These are phyloP conservation scores for Oryzias melastigma DNA, from an alignment of 2,113 vertebrate species.

Conservation along the genomic window DNA sequence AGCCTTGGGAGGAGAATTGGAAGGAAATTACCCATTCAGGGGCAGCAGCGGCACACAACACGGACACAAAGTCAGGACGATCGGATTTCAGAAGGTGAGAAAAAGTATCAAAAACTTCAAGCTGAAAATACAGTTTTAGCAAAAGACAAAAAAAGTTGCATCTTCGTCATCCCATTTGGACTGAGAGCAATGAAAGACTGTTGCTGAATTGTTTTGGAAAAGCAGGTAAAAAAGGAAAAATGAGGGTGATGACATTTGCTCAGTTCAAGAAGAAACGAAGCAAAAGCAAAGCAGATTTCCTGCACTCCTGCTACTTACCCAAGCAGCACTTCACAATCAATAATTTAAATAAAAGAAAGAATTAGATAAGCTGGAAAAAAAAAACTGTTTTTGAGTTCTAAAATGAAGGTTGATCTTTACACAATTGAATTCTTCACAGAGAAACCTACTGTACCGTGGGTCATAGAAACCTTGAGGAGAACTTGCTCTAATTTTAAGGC, in stretches of 20 bases:
- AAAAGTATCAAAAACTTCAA: conserved; percentile 29
- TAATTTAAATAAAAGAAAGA: neutral
- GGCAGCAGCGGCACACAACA: conserved; percentile 49
- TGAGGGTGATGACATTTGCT: conserved; percentile 49
- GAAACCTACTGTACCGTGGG: conserved; percentile 26
- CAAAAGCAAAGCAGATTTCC: conserved; percentile 17
- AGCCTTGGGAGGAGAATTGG: conserved; percentile 52
- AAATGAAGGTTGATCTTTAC: conserved; percentile 37
- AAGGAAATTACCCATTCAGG: conserved; percentile 76
- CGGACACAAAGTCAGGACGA: conserved; percentile 63
- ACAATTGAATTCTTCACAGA: conserved; percentile 22
- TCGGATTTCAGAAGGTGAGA: conserved; percentile 43
- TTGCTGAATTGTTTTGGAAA: conserved; percentile 26
- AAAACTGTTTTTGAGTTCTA: conserved; percentile 17
- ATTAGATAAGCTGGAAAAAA: neutral
- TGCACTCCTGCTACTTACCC: neutral
- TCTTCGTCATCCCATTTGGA: conserved; percentile 26
- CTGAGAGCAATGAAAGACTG: conserved; percentile 4
- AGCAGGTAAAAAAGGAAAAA: conserved; percentile 17
- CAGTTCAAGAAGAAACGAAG: conserved; percentile 48
- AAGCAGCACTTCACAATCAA: conserved; percentile 6
- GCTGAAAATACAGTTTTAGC: conserved; percentile 20
- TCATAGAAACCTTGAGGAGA: conserved; percentile 39
- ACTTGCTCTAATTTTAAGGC: conserved; percentile 25
- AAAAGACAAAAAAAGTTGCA: neutral